These are phyloP conservation scores for Oryzias javanicus DNA, from an alignment of 2,113 vertebrate genomes.

Conservation along the genomic window DNA sequence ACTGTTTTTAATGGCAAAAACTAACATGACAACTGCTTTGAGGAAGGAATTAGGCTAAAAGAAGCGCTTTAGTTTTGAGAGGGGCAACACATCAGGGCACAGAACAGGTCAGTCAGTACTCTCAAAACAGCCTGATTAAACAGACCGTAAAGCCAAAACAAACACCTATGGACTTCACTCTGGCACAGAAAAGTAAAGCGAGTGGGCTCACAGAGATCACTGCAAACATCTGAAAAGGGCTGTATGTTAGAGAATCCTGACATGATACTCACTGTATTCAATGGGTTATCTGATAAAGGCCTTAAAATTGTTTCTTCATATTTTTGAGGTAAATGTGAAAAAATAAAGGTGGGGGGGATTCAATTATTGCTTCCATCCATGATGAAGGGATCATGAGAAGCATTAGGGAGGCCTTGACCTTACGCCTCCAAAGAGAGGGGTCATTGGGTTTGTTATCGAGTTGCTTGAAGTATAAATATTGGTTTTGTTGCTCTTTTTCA, in stretches of 20 bases:
- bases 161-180: conserved; percentile 72
- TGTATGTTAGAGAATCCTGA: not conserved
- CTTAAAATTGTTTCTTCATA: too few relatives aligned
- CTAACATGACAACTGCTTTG: not conserved
- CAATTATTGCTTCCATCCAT: too few relatives aligned
- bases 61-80: conserved; percentile 16
- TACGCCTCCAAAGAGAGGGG: too few relatives aligned
- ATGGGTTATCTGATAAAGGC: too few relatives aligned
- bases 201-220: conserved; percentile 39
- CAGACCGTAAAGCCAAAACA: conserved; percentile 68
- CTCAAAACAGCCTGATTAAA: conserved; percentile 74
- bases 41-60: not conserved
- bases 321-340: too few relatives aligned
- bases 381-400: too few relatives aligned
- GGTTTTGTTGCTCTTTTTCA: not conserved
- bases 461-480: not conserved
- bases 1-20: conserved; percentile 2
- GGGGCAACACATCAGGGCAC: conserved; percentile 45
- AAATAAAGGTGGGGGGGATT: too few relatives aligned
- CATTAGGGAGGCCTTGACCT: too few relatives aligned
- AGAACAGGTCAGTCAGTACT: conserved; percentile 60
- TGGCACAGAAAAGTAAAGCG: conserved; percentile 50
- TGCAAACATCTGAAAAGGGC: conserved; percentile 33
- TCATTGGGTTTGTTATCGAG: too few relatives aligned
- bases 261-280: not conserved